Percentiles rank a stretch among this genome's conserved stretches.
phyloP scores from a whole-genome alignment of 1,140 invertebrate genomes.

The Macrobrachium nipponense region DNA sequence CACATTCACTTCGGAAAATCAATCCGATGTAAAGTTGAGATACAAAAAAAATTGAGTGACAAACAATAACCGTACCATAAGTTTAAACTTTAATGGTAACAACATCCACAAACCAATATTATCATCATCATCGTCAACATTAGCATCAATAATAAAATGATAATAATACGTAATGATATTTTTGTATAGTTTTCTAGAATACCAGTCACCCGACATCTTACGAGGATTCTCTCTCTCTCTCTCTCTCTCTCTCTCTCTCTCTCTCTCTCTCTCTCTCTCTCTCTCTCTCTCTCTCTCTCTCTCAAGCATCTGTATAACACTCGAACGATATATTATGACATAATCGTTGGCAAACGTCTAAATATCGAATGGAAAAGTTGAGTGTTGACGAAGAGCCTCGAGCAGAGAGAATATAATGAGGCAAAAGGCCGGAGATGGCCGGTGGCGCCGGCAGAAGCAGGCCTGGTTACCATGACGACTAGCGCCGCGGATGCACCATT shows the following conservation, averaged over 20 bases:
- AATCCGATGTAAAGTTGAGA: too few relatives aligned
- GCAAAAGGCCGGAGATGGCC: background rate
- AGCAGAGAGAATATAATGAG: background rate
- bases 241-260: constrained; percentile 17
- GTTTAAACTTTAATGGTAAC: too few relatives aligned
- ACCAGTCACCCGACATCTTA: background rate
- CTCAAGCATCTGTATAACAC: background rate
- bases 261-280: constrained; percentile 12
- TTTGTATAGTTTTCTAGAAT: too few relatives aligned
- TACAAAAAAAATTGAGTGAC: too few relatives aligned
- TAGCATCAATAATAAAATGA: too few relatives aligned
- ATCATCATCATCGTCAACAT: too few relatives aligned
- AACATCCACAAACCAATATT: too few relatives aligned
- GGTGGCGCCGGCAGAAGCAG: constrained; percentile 1
- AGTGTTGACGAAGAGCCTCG: background rate
- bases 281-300: constrained; percentile 2
- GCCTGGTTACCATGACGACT: constrained; percentile 46
- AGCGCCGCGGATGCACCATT: constrained; percentile 41
- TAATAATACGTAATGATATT: too few relatives aligned
- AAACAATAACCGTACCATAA: too few relatives aligned
- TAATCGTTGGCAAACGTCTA: background rate
- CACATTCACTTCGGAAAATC: too few relatives aligned
- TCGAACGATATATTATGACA: too few relatives aligned
- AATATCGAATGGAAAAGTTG: background rate
- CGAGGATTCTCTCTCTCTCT: background rate